A percentile compares a stretch with the other conserved stretches of the same genome.
These are phyloP conservation scores for Hippocampus barbouri DNA, from an alignment of 2,113 vertebrate genomes.

Conservation along the genomic window DNA sequence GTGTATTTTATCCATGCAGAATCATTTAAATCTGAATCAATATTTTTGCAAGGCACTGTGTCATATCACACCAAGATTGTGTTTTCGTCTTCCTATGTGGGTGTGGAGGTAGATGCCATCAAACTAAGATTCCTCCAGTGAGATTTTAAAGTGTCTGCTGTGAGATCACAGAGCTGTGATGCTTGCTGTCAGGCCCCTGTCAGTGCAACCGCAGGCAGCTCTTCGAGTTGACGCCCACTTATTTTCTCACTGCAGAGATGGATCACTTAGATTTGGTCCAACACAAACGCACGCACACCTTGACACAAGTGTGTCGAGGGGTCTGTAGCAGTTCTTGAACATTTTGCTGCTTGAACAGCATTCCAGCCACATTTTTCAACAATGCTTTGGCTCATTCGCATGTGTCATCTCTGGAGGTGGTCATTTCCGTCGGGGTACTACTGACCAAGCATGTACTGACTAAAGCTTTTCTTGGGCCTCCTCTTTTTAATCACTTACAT, in stretches of 20 bases:
- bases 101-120: slow-evolving; percentile 22
- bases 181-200: slow-evolving; percentile 40
- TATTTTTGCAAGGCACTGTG: neutral
- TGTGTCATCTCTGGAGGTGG: neutral
- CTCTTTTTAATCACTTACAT: too few relatives aligned
- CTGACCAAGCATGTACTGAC: neutral
- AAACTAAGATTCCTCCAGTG: slow-evolving; percentile 22
- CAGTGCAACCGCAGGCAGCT: slow-evolving; percentile 42
- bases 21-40: too few relatives aligned
- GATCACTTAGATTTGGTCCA: slow-evolving; percentile 37
- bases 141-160: slow-evolving; percentile 32
- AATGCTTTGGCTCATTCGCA: neutral
- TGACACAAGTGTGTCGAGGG: neutral
- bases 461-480: too few relatives aligned
- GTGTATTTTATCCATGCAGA: too few relatives aligned
- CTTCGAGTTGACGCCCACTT: slow-evolving; percentile 46
- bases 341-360: neutral
- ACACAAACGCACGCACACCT: slow-evolving; percentile 2
- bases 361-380: too few relatives aligned
- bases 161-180: slow-evolving; percentile 42
- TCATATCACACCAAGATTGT: slow-evolving; percentile 29
- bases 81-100: slow-evolving; percentile 2
- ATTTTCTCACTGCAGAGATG: slow-evolving; percentile 38
- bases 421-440: neutral
- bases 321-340: neutral